A percentile compares a stretch with the other conserved stretches of the same genome.
These are phyloP conservation scores for Petroica traversi DNA, from an alignment of 2,113 vertebrate species.

Conservation along the genomic window DNA sequence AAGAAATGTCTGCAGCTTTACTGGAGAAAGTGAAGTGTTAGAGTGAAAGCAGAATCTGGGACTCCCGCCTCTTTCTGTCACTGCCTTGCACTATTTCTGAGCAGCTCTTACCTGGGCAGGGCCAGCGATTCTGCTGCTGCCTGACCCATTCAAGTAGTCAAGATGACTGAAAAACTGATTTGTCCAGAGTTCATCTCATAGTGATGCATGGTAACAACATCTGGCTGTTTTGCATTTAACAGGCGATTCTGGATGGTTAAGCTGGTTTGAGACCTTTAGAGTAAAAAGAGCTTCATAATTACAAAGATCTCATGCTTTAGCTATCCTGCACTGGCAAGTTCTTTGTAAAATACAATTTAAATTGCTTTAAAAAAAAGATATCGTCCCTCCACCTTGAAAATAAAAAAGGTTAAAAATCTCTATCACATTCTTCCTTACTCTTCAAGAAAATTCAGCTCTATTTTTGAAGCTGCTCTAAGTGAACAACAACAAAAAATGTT, in stretches of 20 bases:
- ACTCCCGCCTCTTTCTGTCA: neutral
- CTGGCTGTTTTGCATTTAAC: neutral
- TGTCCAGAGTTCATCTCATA: neutral
- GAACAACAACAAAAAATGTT: conserved; percentile 18
- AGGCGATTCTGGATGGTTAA: neutral
- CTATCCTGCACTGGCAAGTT: conserved; percentile 29
- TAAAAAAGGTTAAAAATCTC: conserved; percentile 45
- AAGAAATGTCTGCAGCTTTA: neutral
- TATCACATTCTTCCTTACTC: conserved; percentile 27
- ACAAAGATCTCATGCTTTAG: neutral
- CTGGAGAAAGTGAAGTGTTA: neutral
- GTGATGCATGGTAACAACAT: neutral
- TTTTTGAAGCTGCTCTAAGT: conserved; percentile 9
- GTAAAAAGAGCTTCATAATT: neutral
- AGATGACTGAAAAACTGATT: neutral
- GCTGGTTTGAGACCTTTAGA: neutral
- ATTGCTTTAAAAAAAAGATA: neutral
- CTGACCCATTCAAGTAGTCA: neutral
- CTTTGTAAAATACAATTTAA: conserved; percentile 56
- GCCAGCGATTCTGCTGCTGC: neutral
- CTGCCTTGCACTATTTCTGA: neutral
- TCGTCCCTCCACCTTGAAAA: conserved; percentile 65
- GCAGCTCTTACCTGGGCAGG: neutral
- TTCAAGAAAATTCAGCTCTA: conserved; percentile 7
- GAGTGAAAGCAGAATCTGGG: neutral